phyloP scores from a whole-genome alignment of 2,113 vertebrate species.

The Struthio camelus region DNA sequence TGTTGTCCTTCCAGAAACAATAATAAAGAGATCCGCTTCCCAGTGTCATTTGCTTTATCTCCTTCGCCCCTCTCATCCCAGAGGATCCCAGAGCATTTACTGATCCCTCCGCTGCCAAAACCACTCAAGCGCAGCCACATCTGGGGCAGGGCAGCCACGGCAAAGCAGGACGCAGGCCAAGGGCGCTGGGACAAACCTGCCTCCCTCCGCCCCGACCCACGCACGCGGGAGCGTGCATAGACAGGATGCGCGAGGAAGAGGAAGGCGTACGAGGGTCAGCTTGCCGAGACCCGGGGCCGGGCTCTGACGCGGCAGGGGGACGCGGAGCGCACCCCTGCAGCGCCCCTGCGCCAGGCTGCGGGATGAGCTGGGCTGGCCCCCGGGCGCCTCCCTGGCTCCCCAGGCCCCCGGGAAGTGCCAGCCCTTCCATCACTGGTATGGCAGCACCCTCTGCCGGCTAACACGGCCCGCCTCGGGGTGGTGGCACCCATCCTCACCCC shows the following conservation, averaged over 20 bases:
- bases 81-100: rapidly evolving
- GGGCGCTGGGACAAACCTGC: not conserved
- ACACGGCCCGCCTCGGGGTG: not conserved
- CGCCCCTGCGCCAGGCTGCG: not conserved
- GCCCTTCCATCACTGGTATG: not conserved
- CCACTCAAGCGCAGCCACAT: not conserved
- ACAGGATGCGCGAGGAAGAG: no score
- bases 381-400: no score
- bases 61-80: not conserved
- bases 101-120: not conserved
- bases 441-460: constrained; percentile 42
- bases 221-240: rapidly evolving
- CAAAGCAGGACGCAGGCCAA: not conserved
- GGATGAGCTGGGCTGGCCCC: no score
- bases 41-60: rapidly evolving
- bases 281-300: not conserved
- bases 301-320: not conserved
- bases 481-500: not conserved
- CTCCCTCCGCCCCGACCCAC: not conserved
- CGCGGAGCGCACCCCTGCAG: not conserved
- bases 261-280: not conserved
- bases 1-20: not conserved
- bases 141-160: not conserved
- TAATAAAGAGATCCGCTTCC: not conserved
- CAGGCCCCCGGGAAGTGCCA: not conserved